phyloP scores from a whole-genome alignment of 1,140 invertebrate genomes.

The Zaprionus inermis region DNA sequence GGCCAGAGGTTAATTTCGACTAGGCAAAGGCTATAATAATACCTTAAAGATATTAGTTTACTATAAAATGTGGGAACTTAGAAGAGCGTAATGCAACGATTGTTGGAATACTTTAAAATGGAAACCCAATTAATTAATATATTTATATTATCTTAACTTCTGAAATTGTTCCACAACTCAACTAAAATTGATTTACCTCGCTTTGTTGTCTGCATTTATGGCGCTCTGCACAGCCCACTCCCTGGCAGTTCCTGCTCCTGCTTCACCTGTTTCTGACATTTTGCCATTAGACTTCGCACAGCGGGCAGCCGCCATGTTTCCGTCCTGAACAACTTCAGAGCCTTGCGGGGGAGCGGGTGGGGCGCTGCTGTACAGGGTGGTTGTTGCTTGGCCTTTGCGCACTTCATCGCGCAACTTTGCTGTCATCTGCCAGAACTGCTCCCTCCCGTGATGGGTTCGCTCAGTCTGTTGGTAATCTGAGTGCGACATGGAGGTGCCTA shows the following conservation, averaged over 20 bases:
- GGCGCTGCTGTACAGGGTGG: neutral
- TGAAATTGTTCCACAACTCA: neutral
- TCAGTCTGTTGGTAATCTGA: conserved; percentile 67
- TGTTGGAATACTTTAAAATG: neutral
- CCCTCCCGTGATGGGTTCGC: neutral
- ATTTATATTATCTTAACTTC: neutral
- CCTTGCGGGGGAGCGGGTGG: neutral
- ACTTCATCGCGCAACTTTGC: neutral
- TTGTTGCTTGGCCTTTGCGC: neutral
- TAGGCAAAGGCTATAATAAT: too few relatives aligned
- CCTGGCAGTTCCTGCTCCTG: neutral
- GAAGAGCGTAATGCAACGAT: neutral
- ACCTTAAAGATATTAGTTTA: too few relatives aligned
- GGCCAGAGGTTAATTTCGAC: too few relatives aligned
- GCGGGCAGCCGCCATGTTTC: conserved; percentile 74
- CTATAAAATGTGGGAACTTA: too few relatives aligned
- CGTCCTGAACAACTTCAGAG: neutral
- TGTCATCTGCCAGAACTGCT: conserved; percentile 41
- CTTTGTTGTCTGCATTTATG: neutral
- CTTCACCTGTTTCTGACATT: conserved; percentile 76
- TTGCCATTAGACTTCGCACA: conserved; percentile 72
- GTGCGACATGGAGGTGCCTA: conserved; percentile 43
- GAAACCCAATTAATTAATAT: too few relatives aligned
- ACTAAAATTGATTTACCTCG: neutral
- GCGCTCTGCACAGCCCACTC: neutral